Conservation (phyloP, 1,140 invertebrate species). For the Spodoptera litura region DNA sequence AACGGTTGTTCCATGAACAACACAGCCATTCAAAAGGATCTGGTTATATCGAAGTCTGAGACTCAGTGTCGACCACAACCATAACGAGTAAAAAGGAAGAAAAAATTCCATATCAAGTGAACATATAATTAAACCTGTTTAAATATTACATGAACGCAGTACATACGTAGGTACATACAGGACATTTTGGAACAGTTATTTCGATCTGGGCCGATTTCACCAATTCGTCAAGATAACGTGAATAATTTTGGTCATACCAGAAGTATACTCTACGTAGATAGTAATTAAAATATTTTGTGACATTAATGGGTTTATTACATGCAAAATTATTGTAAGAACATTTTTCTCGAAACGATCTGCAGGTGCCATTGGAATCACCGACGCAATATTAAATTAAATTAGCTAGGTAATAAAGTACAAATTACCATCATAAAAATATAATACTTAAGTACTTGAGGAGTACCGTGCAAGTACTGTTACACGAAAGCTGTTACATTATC, state of each 20-base stretch:
- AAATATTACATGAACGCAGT: background rate
- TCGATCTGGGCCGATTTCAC: constrained; percentile 10
- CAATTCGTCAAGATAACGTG: background rate
- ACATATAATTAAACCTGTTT: background rate
- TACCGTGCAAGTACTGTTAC: constrained; percentile 43
- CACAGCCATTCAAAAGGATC: too few relatives aligned
- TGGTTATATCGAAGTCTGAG: too few relatives aligned
- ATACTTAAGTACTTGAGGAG: constrained; percentile 21
- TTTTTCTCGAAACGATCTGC: too few relatives aligned
- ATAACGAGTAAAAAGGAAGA: too few relatives aligned
- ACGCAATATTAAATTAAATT: background rate
- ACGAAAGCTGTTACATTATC: constrained; percentile 53
- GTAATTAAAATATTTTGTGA: too few relatives aligned
- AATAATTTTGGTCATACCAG: too few relatives aligned
- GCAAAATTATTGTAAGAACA: too few relatives aligned
- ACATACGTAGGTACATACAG: background rate
- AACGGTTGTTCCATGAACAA: too few relatives aligned
- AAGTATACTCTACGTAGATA: too few relatives aligned
- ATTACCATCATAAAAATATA: constrained; percentile 11
- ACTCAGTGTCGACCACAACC: too few relatives aligned
- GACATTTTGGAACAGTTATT: constrained; percentile 9
- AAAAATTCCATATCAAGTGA: too few relatives aligned
- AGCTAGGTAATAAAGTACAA: constrained; percentile 15
- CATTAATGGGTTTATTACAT: background rate
- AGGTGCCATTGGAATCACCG: too few relatives aligned